Evolutionary conservation across 1,140 invertebrate genomes (phyloP).

Genomic region (Rhynchophorus ferrugineus): DNA sequence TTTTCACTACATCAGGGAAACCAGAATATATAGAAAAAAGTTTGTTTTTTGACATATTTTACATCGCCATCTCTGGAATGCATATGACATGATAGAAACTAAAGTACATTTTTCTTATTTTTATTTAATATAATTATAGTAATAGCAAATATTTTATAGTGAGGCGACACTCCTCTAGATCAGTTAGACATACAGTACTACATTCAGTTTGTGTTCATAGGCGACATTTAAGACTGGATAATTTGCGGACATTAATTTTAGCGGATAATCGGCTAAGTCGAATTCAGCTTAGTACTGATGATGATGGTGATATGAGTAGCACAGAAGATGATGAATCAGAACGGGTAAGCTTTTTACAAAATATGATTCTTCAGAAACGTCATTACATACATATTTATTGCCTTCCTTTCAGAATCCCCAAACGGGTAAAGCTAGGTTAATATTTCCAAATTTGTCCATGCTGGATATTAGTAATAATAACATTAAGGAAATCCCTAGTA

Average conservation of each 20-base stretch:
- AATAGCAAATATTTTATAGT: too few relatives aligned
- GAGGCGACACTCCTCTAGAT: constrained; percentile 44
- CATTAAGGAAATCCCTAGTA: constrained; percentile 70
- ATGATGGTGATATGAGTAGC: constrained; percentile 46
- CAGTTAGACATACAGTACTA: constrained; percentile 64
- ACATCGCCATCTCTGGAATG: too few relatives aligned
- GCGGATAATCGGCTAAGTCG: constrained; percentile 76
- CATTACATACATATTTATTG: too few relatives aligned
- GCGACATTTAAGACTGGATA: constrained; percentile 72
- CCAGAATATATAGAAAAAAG: too few relatives aligned
- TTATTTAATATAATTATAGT: too few relatives aligned
- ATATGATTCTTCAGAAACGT: too few relatives aligned
- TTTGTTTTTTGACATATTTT: too few relatives aligned
- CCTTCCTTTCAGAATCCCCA: constrained; percentile 25
- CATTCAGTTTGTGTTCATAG: constrained; percentile 76
- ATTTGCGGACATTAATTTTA: constrained; percentile 71
- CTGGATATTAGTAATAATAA: constrained; percentile 89
- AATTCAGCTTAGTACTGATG: constrained; percentile 72
- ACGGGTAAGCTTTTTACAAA: constrained; percentile 41
- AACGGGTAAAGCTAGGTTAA: constrained; percentile 55
- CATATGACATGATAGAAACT: too few relatives aligned
- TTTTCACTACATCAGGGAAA: too few relatives aligned
- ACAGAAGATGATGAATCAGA: constrained; percentile 53
- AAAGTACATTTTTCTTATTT: too few relatives aligned
- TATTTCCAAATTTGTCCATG: constrained; percentile 93